Conservation (phyloP, 2,797 vertebrate genomes). For the Heterohyrax brucei region DNA sequence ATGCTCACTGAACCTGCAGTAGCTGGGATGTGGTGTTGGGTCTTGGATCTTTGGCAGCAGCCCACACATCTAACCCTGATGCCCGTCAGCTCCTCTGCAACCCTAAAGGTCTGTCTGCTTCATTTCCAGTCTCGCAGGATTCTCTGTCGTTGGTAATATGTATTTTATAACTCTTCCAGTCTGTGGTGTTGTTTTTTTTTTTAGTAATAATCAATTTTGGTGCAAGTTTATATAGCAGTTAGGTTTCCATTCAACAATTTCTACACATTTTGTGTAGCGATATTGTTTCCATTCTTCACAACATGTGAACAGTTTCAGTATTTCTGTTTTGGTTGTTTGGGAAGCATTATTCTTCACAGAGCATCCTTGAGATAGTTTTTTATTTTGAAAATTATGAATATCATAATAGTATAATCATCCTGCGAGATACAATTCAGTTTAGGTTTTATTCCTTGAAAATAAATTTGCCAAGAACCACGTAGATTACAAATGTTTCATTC, state of each 20-base stretch:
- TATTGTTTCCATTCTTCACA: neutral
- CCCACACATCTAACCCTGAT: neutral
- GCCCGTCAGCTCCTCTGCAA: neutral
- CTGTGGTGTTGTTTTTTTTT: neutral
- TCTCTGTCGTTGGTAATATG: neutral
- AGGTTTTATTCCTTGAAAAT: conserved; percentile 64
- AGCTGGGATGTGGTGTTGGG: neutral
- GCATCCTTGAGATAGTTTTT: conserved; percentile 28
- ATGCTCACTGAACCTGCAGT: neutral
- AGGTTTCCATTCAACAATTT: neutral
- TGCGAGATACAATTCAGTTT: conserved; percentile 32
- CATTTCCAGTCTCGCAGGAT: neutral
- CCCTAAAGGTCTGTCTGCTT: neutral
- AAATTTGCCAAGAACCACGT: conserved; percentile 32
- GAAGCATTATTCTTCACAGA: conserved; percentile 66
- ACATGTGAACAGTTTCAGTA: neutral
- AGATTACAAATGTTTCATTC: conserved; percentile 24
- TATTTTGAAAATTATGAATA: conserved; percentile 27
- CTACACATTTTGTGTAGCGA: neutral
- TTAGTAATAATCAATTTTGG: neutral
- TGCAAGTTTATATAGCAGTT: neutral
- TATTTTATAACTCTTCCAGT: neutral
- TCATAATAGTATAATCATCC: neutral
- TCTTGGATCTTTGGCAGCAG: neutral
- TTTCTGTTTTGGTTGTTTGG: neutral